Evolutionary conservation across 2,888 invertebrate species (phyloP), one percentile per base, ranked within the genome.

Genomic region (Xestobium rufovillosum): DNA sequence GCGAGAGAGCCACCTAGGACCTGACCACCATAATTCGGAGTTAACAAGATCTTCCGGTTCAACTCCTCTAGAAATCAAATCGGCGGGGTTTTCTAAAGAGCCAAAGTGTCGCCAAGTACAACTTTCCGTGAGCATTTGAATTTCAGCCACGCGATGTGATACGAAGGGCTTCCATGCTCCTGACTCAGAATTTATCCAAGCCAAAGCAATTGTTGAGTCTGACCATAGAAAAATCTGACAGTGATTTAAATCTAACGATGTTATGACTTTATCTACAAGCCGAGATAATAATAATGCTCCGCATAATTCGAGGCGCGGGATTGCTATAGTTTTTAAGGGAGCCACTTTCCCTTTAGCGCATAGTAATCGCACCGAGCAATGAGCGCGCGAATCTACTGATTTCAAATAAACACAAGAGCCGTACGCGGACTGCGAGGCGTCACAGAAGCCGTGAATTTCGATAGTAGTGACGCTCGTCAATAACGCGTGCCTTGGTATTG

Each of bases 281-380:
- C 31, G 36, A 10, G 42, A 40, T 11, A 47, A 26, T n/a, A 50
- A 30, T 10, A 45, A 15, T 3, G 48, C 45, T 2, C 36, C 45
- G 15, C 47, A 48, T 14, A 48, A 32, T 37, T 49, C 48, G 12
- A 52, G 32, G 27, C 42, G 26, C 6, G 52, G 50, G 4, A 51
- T 10, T 6, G 46, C 31, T n/a, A 51, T 14, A 4, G 14, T 4
- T 39, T 49, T 51, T 25, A 49, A 31, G 8, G 50, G 49, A 13
- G 48, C 43, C 14, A 49, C 47, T 4, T 44, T 37, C 8, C 30
- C 33, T 32, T 42, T 42, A 6, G 39, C 36, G 14, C 36, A 36
- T 3, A 44, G n/a, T 19, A 42, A 28, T 26, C 31, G 32, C 4
- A 26, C 4, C 3, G 6, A n/a, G 9, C 8, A 14, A 13, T 35